Evolutionary conservation across 2,113 vertebrate species (phyloP).

Genomic region (Limanda limanda): DNA sequence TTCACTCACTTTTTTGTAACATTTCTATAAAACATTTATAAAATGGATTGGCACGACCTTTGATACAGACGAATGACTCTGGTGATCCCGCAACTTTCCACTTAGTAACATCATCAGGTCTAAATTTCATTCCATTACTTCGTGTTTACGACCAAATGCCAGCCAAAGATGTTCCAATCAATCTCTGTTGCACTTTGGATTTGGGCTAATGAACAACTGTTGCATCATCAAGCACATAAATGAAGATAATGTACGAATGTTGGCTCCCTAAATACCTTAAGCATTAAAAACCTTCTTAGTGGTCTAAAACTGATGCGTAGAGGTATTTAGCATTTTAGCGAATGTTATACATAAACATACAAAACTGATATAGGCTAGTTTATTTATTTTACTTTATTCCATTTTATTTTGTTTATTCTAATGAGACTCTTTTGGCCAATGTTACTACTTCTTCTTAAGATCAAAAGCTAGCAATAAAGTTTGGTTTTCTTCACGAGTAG

Average conservation of each 20-base stretch:
- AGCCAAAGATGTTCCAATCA: neutral
- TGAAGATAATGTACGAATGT: no score
- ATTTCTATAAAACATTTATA: neutral
- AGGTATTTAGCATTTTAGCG: no score
- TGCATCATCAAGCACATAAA: neutral
- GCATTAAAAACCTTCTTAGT: no score
- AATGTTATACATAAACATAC: no score
- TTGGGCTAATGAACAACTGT: neutral
- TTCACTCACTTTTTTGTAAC: neutral
- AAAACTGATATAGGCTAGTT: no score
- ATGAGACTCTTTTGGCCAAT: no score
- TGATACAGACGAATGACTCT: neutral
- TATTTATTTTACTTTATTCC: no score
- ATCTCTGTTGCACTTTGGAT: neutral
- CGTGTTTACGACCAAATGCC: neutral
- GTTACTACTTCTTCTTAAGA: no score
- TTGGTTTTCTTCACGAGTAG: neutral
- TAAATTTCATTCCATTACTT: neutral
- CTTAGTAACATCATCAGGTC: neutral
- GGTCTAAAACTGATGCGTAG: neutral
- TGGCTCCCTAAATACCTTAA: no score
- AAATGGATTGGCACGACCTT: neutral
- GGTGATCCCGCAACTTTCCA: neutral
- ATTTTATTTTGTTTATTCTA: no score
- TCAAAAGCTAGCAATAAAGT: no score